These are phyloP conservation scores for Homalodisca vitripennis DNA, from an alignment of 1,140 invertebrate species.

Conservation along the genomic window DNA sequence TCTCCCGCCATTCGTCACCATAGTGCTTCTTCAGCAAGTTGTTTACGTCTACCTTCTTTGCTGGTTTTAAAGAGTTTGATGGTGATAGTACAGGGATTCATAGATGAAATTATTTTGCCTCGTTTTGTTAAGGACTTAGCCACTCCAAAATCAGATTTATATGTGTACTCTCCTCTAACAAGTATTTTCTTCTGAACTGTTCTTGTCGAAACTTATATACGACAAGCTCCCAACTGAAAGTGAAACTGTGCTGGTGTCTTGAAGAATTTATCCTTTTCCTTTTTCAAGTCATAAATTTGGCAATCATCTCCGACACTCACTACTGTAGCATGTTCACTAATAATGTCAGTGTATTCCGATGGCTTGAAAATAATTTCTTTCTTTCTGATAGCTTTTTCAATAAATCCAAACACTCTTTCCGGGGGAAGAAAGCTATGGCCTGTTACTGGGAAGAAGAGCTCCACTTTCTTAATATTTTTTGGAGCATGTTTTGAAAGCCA, in stretches of 20 bases:
- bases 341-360: conserved; percentile 30
- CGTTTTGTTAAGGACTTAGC: not conserved
- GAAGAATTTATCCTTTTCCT: not conserved
- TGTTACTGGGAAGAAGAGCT: conserved; percentile 39
- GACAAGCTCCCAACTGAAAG: conserved; percentile 33
- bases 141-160: conserved; percentile 5
- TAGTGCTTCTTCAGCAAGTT: conserved; percentile 16
- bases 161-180: conserved; percentile 30
- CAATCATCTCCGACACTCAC: conserved; percentile 7
- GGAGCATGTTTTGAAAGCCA: conserved; percentile 40
- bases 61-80: not conserved
- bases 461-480: conserved; percentile 38
- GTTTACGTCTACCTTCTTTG: conserved; percentile 5
- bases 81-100: not conserved
- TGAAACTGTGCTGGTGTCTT: conserved; percentile 28
- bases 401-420: conserved; percentile 43
- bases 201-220: conserved; percentile 27
- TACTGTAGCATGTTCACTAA: conserved; percentile 30
- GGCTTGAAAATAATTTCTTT: conserved; percentile 37
- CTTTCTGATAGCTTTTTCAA: conserved; percentile 41
- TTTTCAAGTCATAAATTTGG: conserved; percentile 28
- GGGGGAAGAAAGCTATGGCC: conserved; percentile 43
- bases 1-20: conserved; percentile 26
- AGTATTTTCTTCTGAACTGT: conserved; percentile 11
- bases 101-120: not conserved